Evolutionary conservation across 1,140 invertebrate species (phyloP).

Genomic region (Oryctes rhinoceros): DNA sequence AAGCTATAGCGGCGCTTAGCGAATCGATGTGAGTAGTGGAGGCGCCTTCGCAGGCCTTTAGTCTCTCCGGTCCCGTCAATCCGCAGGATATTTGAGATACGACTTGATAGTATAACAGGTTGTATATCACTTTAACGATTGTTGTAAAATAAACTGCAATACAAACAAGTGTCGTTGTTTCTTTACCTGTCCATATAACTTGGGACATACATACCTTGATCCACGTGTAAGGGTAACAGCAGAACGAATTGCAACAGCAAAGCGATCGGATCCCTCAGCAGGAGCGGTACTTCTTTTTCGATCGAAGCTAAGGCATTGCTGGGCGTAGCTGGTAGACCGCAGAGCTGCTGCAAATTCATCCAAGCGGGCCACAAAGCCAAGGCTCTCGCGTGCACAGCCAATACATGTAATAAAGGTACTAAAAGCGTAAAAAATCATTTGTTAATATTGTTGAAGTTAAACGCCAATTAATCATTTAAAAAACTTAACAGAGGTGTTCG

Average conservation of each 20-base stretch:
- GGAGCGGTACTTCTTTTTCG: conserved; percentile 78
- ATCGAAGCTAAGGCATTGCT: conserved; percentile 61
- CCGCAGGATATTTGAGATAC: conserved; percentile 76
- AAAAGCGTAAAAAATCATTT: conserved; percentile 50
- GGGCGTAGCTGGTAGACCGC: conserved; percentile 62
- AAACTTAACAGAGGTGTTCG: too few relatives aligned
- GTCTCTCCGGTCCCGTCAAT: conserved; percentile 66
- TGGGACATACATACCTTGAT: conserved; percentile 74
- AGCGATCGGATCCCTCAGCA: conserved; percentile 84
- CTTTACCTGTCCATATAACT: too few relatives aligned
- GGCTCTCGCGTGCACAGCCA: conserved; percentile 79
- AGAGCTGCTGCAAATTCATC: conserved; percentile 71
- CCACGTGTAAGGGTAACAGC: conserved; percentile 83
- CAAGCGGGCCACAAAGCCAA: conserved; percentile 73
- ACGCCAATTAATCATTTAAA: too few relatives aligned
- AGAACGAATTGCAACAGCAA: conserved; percentile 88
- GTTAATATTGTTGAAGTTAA: not conserved
- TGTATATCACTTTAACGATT: conserved; percentile 86
- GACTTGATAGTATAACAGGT: conserved; percentile 89
- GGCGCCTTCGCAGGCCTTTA: conserved; percentile 54
- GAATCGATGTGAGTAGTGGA: conserved; percentile 49
- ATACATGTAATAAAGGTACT: conserved; percentile 88
- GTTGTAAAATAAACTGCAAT: conserved; percentile 84
- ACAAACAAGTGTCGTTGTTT: not conserved
- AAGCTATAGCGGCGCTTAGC: conserved; percentile 58